Evolutionary conservation across 2,113 vertebrate genomes (phyloP).

Genomic region (Menidia beryllina): DNA sequence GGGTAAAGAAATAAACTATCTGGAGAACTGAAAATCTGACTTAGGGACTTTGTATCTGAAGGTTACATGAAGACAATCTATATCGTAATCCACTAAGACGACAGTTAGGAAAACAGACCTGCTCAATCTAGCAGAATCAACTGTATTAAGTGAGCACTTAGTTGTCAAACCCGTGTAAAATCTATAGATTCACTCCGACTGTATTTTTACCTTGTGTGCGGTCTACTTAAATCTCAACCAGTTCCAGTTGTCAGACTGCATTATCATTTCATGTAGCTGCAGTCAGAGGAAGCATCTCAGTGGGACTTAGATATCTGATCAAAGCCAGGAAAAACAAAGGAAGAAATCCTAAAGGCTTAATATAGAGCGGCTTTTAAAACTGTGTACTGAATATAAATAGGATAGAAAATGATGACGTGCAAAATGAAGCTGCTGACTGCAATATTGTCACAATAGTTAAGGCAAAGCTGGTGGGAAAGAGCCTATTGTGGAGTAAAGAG

Average conservation of each 20-base stretch:
- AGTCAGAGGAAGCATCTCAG: constrained; percentile 29
- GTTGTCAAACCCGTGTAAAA: constrained; percentile 13
- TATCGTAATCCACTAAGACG: not conserved
- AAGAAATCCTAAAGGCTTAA: constrained; percentile 38
- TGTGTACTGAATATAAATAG: constrained; percentile 43
- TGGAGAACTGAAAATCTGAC: constrained; percentile 10
- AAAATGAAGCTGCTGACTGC: constrained; percentile 9
- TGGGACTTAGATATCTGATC: constrained; percentile 53
- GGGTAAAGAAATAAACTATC: not conserved
- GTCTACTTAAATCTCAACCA: constrained; percentile 44
- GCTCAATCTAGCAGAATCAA: not conserved
- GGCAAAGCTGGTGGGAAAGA: constrained; percentile 37
- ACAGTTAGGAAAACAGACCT: not conserved
- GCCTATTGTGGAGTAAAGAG: constrained; percentile 2
- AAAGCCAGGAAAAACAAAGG: constrained; percentile 53
- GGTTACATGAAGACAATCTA: constrained; percentile 8
- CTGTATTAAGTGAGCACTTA: constrained; percentile 9
- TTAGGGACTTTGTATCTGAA: not conserved
- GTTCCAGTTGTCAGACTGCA: constrained; percentile 41
- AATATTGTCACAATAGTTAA: constrained; percentile 18
- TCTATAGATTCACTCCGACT: constrained; percentile 14
- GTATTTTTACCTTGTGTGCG: constrained; percentile 21
- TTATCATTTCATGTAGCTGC: constrained; percentile 39
- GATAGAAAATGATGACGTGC: constrained; percentile 20
- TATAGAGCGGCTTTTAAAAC: constrained; percentile 26